Evolutionary conservation across 2,888 invertebrate species (phyloP).

Genomic region (Eupithecia insigniata): DNA sequence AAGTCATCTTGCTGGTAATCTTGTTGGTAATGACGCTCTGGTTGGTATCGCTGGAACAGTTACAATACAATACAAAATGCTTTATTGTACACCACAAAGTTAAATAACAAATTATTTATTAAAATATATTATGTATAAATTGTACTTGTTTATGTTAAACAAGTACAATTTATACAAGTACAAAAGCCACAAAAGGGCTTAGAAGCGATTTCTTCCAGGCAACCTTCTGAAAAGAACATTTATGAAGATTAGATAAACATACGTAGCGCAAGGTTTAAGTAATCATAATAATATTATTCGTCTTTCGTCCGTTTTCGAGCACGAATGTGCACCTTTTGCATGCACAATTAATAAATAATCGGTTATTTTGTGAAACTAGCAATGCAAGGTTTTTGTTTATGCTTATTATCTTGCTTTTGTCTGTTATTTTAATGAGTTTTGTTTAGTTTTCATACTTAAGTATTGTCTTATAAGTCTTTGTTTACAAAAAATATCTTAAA

Average conservation of each 20-base stretch:
- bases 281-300: not conserved
- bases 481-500: not conserved
- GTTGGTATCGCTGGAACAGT: slow-evolving; percentile 67
- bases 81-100: no score
- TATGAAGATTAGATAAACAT: not conserved
- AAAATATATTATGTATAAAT: no score
- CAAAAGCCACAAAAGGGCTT: no score
- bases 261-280: not conserved
- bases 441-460: not conserved
- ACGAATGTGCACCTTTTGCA: not conserved
- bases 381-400: no score
- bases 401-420: no score
- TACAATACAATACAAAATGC: no score
- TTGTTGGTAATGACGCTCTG: slow-evolving; percentile 62
- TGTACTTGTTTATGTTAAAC: no score
- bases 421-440: no score
- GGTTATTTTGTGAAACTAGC: not conserved
- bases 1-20: slow-evolving; percentile 51
- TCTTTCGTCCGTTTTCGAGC: not conserved
- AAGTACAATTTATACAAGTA: no score
- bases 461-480: not conserved
- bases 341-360: not conserved
- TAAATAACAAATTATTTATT: no score
- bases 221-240: no score
- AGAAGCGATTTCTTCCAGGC: no score